Evolutionary conservation across 2,113 vertebrate genomes (phyloP).

Genomic region (Daphoenositta chrysoptera): DNA sequence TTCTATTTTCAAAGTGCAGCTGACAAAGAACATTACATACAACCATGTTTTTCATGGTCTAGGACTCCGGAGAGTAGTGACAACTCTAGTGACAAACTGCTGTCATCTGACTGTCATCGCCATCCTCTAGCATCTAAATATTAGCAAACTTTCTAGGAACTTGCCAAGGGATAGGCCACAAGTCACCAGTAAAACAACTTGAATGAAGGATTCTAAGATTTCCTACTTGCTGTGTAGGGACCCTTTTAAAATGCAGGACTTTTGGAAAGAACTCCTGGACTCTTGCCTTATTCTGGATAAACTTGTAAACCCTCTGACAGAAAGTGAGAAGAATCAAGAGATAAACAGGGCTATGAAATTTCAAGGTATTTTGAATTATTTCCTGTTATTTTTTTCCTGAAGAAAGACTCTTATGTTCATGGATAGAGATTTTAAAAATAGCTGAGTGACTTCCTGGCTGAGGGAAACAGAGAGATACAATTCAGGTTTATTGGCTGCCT

Average conservation of each 20-base stretch:
- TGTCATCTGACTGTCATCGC: background rate
- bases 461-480: slow-evolving; percentile 11
- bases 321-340: background rate
- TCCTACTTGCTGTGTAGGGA: background rate
- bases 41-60: background rate
- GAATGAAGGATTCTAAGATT: background rate
- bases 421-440: slow-evolving; percentile 12
- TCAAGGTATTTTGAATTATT: slow-evolving; percentile 14
- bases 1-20: background rate
- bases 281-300: background rate
- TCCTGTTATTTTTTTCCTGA: background rate
- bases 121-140: background rate
- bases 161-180: background rate
- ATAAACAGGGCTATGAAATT: background rate
- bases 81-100: background rate
- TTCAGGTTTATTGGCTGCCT: slow-evolving; percentile 16
- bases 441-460: background rate
- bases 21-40: background rate
- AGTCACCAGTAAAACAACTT: background rate
- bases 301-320: background rate
- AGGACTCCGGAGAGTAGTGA: background rate
- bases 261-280: background rate
- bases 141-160: background rate
- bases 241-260: background rate
- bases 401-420: background rate